Base-by-base conservation (phyloP, 2,888 invertebrate genomes). In the Halictus ligatus region DNA sequence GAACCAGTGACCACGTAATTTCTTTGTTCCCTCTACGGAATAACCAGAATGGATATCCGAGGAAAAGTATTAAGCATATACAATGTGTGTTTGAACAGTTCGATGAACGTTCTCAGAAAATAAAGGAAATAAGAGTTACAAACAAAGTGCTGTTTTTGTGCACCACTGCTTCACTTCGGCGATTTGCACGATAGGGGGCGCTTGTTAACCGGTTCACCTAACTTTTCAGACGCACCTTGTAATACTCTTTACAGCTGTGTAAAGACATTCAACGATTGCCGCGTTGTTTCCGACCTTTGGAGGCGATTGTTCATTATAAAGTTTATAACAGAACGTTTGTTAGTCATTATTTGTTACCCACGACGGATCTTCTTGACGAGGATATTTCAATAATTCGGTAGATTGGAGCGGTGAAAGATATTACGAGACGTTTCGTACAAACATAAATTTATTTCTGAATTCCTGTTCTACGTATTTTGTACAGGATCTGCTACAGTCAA, bases 241-340 rank as follows among this genome's bases (percentile, higher is more conserved):
- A 79, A 79, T 75, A 84, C 83, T 84, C 84, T 83, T 79, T 75
- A 72, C 71, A 67, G 18, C 46, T 81, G 74, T 75, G 58, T 74
- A 50, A 76, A 81, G 75, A 43, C 13, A 7, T n/a, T 43, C 60
- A 69, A 71, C 46, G 64, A 35, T 74, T 78, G 40, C 40, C 74
- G 10, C 21, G 69, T 69, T n/a, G 48, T 40, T 64, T 29, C 40
- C 46, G 80, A 46, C 18, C 46, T 6, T 46, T 18, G 72, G 73
- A 64, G 72, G 72, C 72, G 21, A 72, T 75, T 25, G 75, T 75
- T 79, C 64, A 67, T 84, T 76, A 80, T 72, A 75, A 48, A 72
- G 67, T 80, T 48, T 80, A 64, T 73, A 75, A 76, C 80, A 50
- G 75, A n/a, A 43, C 21, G 21, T 12, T 43, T n/a, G 7, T 71